These are phyloP conservation scores for Athripsodes cinereus DNA, from an alignment of 2,888 invertebrate species.

Conservation along the genomic window DNA sequence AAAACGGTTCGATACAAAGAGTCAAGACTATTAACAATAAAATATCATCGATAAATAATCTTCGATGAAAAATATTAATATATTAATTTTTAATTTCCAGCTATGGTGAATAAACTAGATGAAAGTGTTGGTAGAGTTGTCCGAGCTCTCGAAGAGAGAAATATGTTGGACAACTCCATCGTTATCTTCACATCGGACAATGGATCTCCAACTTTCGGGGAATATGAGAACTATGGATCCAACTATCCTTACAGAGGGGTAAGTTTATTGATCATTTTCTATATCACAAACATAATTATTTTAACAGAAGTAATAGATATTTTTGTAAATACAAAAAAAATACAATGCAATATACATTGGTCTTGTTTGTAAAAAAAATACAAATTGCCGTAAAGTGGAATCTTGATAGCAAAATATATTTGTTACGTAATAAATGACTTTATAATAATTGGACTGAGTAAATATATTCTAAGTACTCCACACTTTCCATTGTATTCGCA, in stretches of 20 bases:
- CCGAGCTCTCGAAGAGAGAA: constrained; percentile 55
- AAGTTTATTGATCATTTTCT: too few relatives aligned
- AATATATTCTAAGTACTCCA: not conserved
- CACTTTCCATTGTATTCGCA: not conserved
- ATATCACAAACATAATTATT: too few relatives aligned
- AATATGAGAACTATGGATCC: constrained; percentile 66
- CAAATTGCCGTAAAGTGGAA: too few relatives aligned
- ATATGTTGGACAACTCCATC: constrained; percentile 74
- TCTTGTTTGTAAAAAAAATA: too few relatives aligned
- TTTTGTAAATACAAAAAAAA: too few relatives aligned
- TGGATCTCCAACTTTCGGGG: constrained; percentile 71
- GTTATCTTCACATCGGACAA: constrained; percentile 86
- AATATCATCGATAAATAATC: too few relatives aligned
- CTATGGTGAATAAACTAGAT: constrained; percentile 80
- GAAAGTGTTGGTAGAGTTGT: constrained; percentile 76
- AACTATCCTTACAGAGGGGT: constrained; percentile 77
- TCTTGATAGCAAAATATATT: not conserved
- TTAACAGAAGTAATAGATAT: too few relatives aligned
- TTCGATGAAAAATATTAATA: too few relatives aligned
- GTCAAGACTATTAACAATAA: too few relatives aligned
- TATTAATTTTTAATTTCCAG: constrained; percentile 49
- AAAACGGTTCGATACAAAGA: too few relatives aligned
- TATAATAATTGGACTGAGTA: not conserved
- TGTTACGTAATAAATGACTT: not conserved
- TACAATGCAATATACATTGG: too few relatives aligned